Evolutionary conservation across 2,113 vertebrate genomes (phyloP).

Genomic region (Raphicerus campestris): DNA sequence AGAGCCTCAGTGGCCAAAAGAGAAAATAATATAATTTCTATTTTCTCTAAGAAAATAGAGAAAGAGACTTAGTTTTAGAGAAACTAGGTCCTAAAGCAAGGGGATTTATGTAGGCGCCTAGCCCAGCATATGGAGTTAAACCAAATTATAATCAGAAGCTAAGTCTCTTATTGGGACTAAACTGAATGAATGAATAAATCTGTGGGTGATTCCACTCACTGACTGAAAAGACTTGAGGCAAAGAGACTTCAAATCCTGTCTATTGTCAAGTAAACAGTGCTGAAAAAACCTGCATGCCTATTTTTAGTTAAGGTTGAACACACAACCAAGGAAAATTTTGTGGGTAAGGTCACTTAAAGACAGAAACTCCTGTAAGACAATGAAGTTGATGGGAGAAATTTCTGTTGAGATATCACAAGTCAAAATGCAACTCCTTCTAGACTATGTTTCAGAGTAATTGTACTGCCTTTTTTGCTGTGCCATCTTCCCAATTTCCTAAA

Average conservation of each 20-base stretch:
- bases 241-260: neutral
- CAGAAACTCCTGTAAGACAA: neutral
- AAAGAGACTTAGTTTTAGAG: neutral
- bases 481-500: neutral
- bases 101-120: neutral
- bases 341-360: neutral
- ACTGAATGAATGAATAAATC: neutral
- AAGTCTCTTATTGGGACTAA: neutral
- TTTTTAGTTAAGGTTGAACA: neutral
- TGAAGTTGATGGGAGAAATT: neutral
- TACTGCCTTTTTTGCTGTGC: neutral
- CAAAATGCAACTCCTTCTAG: neutral
- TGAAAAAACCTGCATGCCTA: neutral
- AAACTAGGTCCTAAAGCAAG: neutral
- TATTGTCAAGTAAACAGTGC: neutral
- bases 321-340: neutral
- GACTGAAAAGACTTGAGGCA: neutral
- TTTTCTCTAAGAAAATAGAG: neutral
- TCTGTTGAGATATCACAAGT: neutral
- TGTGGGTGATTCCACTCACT: neutral
- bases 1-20: neutral
- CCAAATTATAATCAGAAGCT: neutral
- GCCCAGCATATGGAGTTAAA: neutral
- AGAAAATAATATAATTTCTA: neutral
- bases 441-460: neutral